A percentile compares a stretch with the other conserved stretches of the same genome.
Evolutionary conservation across 2,888 invertebrate species (phyloP).

Genomic region (Chloroclystis v-ata): DNA sequence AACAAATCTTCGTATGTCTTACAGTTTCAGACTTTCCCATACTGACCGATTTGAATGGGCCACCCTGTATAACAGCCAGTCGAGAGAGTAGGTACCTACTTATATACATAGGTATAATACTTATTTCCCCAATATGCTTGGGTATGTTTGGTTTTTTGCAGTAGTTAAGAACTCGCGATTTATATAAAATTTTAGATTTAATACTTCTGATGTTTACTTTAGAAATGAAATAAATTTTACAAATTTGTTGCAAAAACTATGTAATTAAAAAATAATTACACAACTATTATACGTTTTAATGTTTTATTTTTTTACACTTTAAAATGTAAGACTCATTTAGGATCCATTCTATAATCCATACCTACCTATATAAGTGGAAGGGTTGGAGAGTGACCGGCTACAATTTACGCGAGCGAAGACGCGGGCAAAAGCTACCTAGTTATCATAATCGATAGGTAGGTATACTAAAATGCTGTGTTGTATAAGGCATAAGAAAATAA

Average conservation of each 20-base stretch:
- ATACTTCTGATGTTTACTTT: conserved; percentile 48
- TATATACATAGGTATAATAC: no score
- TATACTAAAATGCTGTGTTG: no score
- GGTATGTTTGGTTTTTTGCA: neutral
- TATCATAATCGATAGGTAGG: no score
- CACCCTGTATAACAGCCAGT: neutral
- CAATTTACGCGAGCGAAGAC: no score
- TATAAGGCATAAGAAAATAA: no score
- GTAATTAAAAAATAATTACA: conserved; percentile 50
- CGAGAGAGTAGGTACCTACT: neutral
- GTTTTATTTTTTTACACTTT: neutral
- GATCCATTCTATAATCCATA: neutral
- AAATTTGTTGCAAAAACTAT: conserved; percentile 47
- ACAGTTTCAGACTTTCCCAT: no score
- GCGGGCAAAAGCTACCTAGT: no score
- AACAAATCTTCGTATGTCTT: no score
- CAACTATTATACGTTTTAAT: conserved; percentile 43
- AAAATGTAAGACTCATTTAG: neutral
- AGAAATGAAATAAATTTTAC: conserved; percentile 45
- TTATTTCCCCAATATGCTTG: neutral
- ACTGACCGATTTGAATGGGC: no score
- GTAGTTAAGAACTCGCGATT: neutral
- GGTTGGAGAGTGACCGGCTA: no score
- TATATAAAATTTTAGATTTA: conserved; percentile 39
- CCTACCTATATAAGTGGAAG: no score